Conservation (phyloP, 2,113 vertebrate genomes). For the Ahaetulla prasina region DNA sequence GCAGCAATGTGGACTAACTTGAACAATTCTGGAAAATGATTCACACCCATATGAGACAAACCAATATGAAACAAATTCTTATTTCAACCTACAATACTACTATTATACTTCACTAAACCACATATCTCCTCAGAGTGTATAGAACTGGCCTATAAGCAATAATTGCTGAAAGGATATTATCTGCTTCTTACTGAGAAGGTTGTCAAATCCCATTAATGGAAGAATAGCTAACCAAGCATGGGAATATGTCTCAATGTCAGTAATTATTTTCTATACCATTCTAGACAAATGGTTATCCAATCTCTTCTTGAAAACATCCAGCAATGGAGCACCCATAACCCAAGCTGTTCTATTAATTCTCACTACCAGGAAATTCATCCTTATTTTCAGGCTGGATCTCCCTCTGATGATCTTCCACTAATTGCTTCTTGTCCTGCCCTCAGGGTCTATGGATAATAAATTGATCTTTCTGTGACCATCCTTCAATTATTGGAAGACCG, state of each 20-base stretch:
- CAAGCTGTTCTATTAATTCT: neutral
- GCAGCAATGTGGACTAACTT: neutral
- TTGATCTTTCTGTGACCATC: neutral
- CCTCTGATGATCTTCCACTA: neutral
- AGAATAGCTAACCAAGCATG: neutral
- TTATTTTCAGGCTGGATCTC: neutral
- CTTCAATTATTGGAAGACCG: neutral
- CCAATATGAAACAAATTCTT: neutral
- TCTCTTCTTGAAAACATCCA: neutral
- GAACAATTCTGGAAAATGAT: neutral
- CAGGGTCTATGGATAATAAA: neutral
- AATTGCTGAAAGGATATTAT: neutral
- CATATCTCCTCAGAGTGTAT: neutral
- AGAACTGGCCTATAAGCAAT: neutral
- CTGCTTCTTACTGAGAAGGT: neutral
- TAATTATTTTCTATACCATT: neutral
- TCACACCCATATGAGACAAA: neutral
- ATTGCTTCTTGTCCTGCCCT: neutral
- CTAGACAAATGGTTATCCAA: neutral
- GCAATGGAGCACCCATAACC: neutral
- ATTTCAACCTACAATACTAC: neutral
- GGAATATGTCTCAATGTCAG: neutral
- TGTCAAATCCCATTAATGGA: neutral
- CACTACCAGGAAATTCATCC: neutral
- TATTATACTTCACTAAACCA: neutral